Conservation (phyloP, 1,140 invertebrate species). For the Olivierus martensii region DNA sequence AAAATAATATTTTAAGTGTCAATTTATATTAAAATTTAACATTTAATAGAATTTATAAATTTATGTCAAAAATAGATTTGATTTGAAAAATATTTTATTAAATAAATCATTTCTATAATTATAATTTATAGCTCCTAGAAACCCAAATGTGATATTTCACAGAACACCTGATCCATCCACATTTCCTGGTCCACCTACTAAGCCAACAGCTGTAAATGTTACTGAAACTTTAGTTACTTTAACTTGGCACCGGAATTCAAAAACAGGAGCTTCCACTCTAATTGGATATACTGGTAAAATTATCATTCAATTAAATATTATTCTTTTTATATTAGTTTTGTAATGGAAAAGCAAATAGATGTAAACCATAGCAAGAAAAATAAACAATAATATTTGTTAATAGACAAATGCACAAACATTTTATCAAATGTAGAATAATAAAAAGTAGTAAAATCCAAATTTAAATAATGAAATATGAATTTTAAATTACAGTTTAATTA, state of each 20-base stretch:
- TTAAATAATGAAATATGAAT: too few species aligned
- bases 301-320: background rate
- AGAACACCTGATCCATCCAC: slow-evolving; percentile 57
- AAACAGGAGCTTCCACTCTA: slow-evolving; percentile 58
- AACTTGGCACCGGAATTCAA: slow-evolving; percentile 52
- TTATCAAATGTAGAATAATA: too few species aligned
- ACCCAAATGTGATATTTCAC: slow-evolving; percentile 65
- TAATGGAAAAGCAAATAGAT: too few species aligned
- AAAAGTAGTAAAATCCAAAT: too few species aligned
- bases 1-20: background rate
- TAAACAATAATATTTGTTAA: too few species aligned
- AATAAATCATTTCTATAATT: background rate
- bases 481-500: too few species aligned
- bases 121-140: slow-evolving; percentile 25
- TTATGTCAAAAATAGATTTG: background rate
- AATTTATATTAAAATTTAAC: background rate
- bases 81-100: too few species aligned
- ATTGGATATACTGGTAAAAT: slow-evolving; percentile 48
- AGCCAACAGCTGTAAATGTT: slow-evolving; percentile 57
- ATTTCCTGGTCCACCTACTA: slow-evolving; percentile 53
- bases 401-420: too few species aligned
- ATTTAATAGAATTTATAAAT: background rate
- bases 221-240: slow-evolving; percentile 62
- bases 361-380: too few species aligned
- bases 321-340: background rate